A percentile compares a stretch with the other conserved stretches of the same genome.
Evolutionary conservation across 2,888 invertebrate species (phyloP).

Genomic region (Lithophane socia): DNA sequence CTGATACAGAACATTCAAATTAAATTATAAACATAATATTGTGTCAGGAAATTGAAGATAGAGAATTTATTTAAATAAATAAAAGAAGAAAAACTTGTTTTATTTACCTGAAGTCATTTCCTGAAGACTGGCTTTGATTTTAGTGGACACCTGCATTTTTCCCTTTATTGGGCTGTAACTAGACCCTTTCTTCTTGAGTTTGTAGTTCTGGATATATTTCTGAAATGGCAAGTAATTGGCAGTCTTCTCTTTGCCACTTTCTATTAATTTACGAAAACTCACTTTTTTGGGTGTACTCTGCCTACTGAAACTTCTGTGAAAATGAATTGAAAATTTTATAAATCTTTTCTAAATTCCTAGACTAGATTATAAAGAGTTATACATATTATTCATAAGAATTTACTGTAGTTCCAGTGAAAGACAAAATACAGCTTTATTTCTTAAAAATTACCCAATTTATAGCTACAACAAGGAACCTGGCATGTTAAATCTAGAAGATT

Average conservation of each 20-base stretch:
- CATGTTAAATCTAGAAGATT: slow-evolving; percentile 28
- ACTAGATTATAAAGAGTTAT: not conserved
- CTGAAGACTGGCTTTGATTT: slow-evolving; percentile 80
- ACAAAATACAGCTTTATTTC: not conserved
- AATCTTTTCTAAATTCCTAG: not conserved
- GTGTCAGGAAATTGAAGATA: not conserved
- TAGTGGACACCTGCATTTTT: slow-evolving; percentile 81
- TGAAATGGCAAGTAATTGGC: slow-evolving; percentile 92
- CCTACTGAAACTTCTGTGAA: slow-evolving; percentile 81
- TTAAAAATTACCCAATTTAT: slow-evolving; percentile 11
- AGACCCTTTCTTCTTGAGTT: slow-evolving; percentile 81
- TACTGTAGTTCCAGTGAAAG: not conserved
- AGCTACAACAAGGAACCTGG: slow-evolving; percentile 6
- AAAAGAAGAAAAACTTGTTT: slow-evolving; percentile 29
- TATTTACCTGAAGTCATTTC: slow-evolving; percentile 81
- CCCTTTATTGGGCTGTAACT: slow-evolving; percentile 84
- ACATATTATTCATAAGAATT: not conserved
- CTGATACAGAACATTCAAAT: slow-evolving; percentile 69
- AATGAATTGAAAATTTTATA: not conserved
- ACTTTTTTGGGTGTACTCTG: slow-evolving; percentile 88
- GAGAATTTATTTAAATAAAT: not conserved
- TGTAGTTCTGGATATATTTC: slow-evolving; percentile 85
- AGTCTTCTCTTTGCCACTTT: slow-evolving; percentile 86
- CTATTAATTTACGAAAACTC: slow-evolving; percentile 86
- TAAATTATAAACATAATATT: not conserved